Evolutionary conservation across 2,797 vertebrate genomes (phyloP), one percentile per base, ranked within the genome.

Genomic region (Etheostoma perlongum): DNA sequence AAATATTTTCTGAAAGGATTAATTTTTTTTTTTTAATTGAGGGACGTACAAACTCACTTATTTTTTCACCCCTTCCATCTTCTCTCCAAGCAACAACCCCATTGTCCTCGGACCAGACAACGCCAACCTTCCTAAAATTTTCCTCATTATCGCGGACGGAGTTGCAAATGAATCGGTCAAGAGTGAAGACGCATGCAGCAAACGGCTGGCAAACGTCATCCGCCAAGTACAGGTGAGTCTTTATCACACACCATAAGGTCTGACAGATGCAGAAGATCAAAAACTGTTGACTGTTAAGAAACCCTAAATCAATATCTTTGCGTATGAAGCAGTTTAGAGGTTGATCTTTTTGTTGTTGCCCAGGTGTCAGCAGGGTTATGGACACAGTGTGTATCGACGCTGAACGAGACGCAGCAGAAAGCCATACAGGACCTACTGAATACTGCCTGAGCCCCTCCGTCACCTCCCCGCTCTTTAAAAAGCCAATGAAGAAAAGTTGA

Each of bases 361-460:
- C 85, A 99, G 98, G 96, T 96, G 51, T 99, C 98, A 0, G 97
- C 95, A 91, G 97, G 95, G 82, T 84, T 99, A 88, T 99, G 98
- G 97, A 96, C 97, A 48, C 97, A 97, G 93, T 99, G 98, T 90
- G 94, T 99, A 82, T 96, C 97, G 6, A 95, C 96, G 3, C 97
- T 99, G 88, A 98, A 94, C 81, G 96, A 98, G 82, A 95, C 94
- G 40, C 98, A 99, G 93, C 96, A 98, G 96, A 97, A 97, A 90
- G 98, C 98, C 90, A 95, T 99, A 86, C 97, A 98, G 91, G 97
- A 98, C 89, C 97, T 99, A 84, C 97, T 99, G 90, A 98, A 96
- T 86, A 94, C 96, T 76, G 97, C 96, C 88, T 99, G 97, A 99
- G 93, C 75, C 75, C 65, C 47, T 61, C 74, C 42, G 0, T 82